phyloP scores from a whole-genome alignment of 2,888 invertebrate genomes.

The Callyntrura guangdongensis region DNA sequence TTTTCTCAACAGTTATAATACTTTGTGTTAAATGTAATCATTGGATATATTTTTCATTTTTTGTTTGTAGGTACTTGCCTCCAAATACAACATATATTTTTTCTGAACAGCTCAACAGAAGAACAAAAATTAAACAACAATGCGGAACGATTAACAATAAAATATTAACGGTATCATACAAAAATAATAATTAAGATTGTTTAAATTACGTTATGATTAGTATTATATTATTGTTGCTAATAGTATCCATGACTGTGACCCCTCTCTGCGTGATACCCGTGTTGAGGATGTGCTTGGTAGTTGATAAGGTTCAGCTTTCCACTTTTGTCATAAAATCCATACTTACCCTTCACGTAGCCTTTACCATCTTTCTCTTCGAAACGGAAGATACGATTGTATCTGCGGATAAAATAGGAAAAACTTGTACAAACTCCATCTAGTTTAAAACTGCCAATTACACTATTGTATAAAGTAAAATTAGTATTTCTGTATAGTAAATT shows the following conservation, averaged over 20 bases:
- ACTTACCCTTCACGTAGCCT: slow-evolving; percentile 92
- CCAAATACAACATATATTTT: too few species aligned
- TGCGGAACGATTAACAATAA: neutral
- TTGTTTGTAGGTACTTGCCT: too few species aligned
- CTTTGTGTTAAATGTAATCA: too few species aligned
- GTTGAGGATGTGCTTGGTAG: slow-evolving; percentile 91
- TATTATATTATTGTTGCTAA: slow-evolving; percentile 18
- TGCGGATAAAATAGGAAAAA: slow-evolving; percentile 85
- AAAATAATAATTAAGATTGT: slow-evolving; percentile 1
- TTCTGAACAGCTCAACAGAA: neutral
- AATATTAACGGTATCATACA: neutral
- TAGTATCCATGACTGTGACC: slow-evolving; percentile 74
- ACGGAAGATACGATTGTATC: slow-evolving; percentile 93
- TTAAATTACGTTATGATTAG: slow-evolving; percentile 16
- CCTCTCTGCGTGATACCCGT: slow-evolving; percentile 89
- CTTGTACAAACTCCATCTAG: neutral
- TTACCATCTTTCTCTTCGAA: slow-evolving; percentile 92
- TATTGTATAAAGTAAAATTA: neutral
- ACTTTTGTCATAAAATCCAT: slow-evolving; percentile 92
- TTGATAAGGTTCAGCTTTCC: slow-evolving; percentile 92
- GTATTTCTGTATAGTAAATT: neutral
- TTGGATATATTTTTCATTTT: too few species aligned
- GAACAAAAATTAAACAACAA: neutral
- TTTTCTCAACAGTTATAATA: too few species aligned
- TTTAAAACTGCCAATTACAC: neutral